Percentiles rank a stretch among this genome's conserved stretches.
These are phyloP conservation scores for Xylota sylvarum DNA, from an alignment of 2,888 invertebrate species.

Conservation along the genomic window DNA sequence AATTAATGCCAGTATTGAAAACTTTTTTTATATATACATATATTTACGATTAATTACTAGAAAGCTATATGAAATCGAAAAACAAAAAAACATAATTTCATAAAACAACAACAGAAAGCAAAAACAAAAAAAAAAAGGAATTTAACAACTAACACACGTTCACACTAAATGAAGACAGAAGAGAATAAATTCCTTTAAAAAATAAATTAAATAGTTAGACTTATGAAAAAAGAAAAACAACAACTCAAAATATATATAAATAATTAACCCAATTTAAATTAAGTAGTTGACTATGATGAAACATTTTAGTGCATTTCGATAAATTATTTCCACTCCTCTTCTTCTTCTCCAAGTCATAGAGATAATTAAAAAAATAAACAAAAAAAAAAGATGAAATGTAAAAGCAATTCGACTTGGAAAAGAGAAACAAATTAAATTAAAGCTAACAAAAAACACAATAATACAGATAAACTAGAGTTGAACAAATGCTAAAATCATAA, in stretches of 20 bases:
- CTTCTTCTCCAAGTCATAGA: constrained; percentile 74
- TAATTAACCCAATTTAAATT: constrained; percentile 75
- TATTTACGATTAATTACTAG: constrained; percentile 70
- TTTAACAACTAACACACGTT: constrained; percentile 64
- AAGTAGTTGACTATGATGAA: constrained; percentile 76
- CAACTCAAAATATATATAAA: constrained; percentile 56
- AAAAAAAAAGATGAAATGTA: constrained; percentile 51
- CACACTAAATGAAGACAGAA: constrained; percentile 63
- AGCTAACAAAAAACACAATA: constrained; percentile 60
- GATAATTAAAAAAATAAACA: constrained; percentile 45
- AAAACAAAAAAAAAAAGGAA: constrained; percentile 53
- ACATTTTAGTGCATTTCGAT: constrained; percentile 71
- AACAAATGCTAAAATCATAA: constrained; percentile 65
- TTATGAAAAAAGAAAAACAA: constrained; percentile 48
- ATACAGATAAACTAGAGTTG: constrained; percentile 66
- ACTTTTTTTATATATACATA: constrained; percentile 70
- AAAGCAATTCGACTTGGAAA: constrained; percentile 76
- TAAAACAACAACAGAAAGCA: constrained; percentile 33
- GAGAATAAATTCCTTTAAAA: constrained; percentile 57
- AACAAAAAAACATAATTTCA: constrained; percentile 34
- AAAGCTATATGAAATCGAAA: constrained; percentile 54
- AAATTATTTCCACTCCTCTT: constrained; percentile 73
- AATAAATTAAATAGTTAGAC: constrained; percentile 71
- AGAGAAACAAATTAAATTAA: constrained; percentile 53
- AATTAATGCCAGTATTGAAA: constrained; percentile 74